Base-by-base conservation (phyloP, 64 coral and sea anemone genomes). In the Montipora efflorescens region DNA sequence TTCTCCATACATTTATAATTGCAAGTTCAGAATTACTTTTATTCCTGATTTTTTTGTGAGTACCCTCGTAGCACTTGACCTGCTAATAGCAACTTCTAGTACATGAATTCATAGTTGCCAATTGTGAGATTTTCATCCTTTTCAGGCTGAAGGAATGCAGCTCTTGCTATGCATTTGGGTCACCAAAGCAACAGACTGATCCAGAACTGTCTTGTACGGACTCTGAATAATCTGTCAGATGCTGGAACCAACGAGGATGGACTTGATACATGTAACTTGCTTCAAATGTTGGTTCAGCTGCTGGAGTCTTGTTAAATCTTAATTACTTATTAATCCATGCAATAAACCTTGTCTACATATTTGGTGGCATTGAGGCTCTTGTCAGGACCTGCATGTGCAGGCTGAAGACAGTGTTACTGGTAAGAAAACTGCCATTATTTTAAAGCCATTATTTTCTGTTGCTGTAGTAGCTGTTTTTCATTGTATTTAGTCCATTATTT, bases 261-360 rank as follows among this genome's bases (percentile, higher is more conserved):
- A 0, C 95, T 99, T 10, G 98, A 99, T 50, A 99, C 25, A 28
- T 28, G 28, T 36, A 36, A 99, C 76, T 85, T 99, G 51, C 98
- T 99, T 25, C 92, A 96, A 84, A 99, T 99, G 98, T 87, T 99
- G 45, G 95, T 99, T 4, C 98, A 99, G 92, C 88, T 99, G 95
- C 98, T 43, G 98, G 98, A 4, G 91, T 99, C 59, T 80, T 99
- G 48, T 99, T 95, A 11, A 95, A 99, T 79, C 83, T 99, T 84
- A 36, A 36, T 36, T 36, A 96, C 95, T 0, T 99, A 92, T 50
- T 68, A 99, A 99, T 48, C 92, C 98, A 1, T 70, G 90, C 15
- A 99, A 99, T 74, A 99, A 99, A 49, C 95, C 95, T 99, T 55
- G 98, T 99, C 7, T 99, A 93, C 77, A 94, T 92, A 58, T 96